phyloP scores from a whole-genome alignment of 1,140 invertebrate genomes.

The Penaeus vannamei region DNA sequence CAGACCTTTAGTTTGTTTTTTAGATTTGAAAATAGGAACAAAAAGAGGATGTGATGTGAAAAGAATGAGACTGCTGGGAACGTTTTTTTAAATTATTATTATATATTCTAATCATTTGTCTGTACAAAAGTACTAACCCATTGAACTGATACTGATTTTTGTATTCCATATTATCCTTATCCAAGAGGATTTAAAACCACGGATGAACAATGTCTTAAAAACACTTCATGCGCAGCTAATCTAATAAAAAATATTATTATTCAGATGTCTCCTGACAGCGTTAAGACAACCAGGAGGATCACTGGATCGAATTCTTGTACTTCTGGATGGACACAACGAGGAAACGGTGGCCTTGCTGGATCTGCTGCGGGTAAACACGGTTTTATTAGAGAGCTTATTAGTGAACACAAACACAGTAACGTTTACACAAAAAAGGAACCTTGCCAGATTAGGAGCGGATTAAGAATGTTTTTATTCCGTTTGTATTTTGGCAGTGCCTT shows the following conservation, averaged over 20 bases:
- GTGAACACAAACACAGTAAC: too few relatives aligned
- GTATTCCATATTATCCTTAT: too few relatives aligned
- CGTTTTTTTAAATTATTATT: neutral
- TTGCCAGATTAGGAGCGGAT: too few relatives aligned
- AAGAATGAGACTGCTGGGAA: neutral
- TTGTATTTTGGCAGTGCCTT: too few relatives aligned
- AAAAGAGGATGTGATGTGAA: neutral
- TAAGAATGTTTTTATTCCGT: too few relatives aligned
- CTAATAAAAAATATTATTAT: too few relatives aligned
- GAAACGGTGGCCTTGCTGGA: conserved; percentile 24
- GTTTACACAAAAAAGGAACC: too few relatives aligned
- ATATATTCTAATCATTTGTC: neutral
- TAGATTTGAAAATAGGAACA: neutral
- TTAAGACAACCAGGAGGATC: conserved; percentile 26
- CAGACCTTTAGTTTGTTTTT: too few relatives aligned
- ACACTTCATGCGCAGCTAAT: too few relatives aligned
- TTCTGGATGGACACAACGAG: conserved; percentile 12
- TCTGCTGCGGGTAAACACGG: conserved; percentile 25
- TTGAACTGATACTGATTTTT: neutral
- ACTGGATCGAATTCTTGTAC: neutral
- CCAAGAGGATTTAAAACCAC: too few relatives aligned
- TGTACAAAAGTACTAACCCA: neutral
- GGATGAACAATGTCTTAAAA: too few relatives aligned
- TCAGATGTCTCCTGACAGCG: conserved; percentile 41
- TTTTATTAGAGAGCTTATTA: too few relatives aligned